Evolutionary conservation across 2,888 invertebrate species (phyloP), one percentile per base, ranked within the genome.

Genomic region (Lochmaea capreae): DNA sequence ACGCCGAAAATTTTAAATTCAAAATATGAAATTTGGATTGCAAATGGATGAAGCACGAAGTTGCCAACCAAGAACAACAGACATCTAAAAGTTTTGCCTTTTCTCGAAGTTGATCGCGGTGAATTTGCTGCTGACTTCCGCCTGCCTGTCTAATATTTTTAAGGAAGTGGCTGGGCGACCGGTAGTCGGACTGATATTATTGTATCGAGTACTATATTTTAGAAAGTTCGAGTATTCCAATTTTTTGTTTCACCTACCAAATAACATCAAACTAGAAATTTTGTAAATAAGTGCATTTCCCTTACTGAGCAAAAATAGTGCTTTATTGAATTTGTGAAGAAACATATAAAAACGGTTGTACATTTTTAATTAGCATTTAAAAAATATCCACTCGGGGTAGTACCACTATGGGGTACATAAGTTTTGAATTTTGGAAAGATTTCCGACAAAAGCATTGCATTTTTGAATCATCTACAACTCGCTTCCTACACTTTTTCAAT

Each of bases 21-120:
- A 88, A 88, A 89, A 88, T 88, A 87, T 85, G 86, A 87, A 63
- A 89, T 89, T 88, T 89, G 88, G 88, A 84, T 88, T 88, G 88
- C 89, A 88, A 88, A 89, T 89, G 74, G 71, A 71, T 72, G 63
- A 71, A 78, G 77, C 74, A 75, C 77, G 77, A 78, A 79, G 77
- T 79, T 79, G 75, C 73, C 78, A 77, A 77, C 65, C 78, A 80
- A 79, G 79, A 79, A 81, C 80, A 81, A 81, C 80, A 82, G 79
- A 80, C 79, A 74, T 76, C 73, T 77, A 76, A 81, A n/a, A 81
- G 81, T 81, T 81, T 79, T 73, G 74, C 78, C 74, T 71, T 71
- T 67, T 61, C 69, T 46, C 16, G n/a, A 71, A 71, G 58, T 71
- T 71, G 57, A 39, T 43, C 9, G 16, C 58, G 18, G 63, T 59